Evolutionary conservation across 2,888 invertebrate genomes (phyloP).

Genomic region (Spisula solida): DNA sequence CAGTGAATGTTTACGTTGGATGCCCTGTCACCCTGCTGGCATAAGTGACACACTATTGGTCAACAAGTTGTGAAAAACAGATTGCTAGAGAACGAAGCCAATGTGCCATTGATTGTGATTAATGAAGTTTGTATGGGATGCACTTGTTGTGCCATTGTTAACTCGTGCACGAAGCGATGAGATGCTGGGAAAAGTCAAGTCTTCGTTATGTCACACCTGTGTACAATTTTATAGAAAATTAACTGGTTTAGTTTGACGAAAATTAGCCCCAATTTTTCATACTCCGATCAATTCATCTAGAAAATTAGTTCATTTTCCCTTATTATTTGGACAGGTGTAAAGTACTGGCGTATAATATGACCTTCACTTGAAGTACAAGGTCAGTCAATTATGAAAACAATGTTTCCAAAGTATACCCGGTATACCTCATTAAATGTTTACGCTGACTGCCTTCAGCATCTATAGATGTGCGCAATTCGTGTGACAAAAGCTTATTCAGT

Average conservation of each 20-base stretch:
- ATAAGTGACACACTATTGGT: constrained; percentile 48
- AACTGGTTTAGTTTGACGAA: neutral
- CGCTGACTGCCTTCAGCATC: neutral
- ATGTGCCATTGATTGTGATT: constrained; percentile 41
- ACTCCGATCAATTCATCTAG: neutral
- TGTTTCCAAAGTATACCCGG: neutral
- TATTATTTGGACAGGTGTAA: neutral
- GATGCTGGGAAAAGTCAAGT: constrained; percentile 41
- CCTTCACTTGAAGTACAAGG: neutral
- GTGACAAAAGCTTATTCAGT: neutral
- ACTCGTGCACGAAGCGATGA: constrained; percentile 28
- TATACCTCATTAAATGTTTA: neutral
- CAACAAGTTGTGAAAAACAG: constrained; percentile 25
- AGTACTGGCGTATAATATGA: neutral
- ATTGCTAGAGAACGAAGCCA: neutral
- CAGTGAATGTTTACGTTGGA: constrained; percentile 44
- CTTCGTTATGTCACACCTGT: constrained; percentile 33
- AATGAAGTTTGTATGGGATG: constrained; percentile 42
- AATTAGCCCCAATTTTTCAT: constrained; percentile 10
- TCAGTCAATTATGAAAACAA: neutral
- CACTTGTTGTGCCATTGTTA: neutral
- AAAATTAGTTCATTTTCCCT: constrained; percentile 28
- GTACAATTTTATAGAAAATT: constrained; percentile 7
- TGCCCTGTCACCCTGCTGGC: constrained; percentile 48
- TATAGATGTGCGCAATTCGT: neutral